Evolutionary conservation across 2,888 invertebrate genomes (phyloP), one percentile per base, ranked within the genome.

Genomic region (Himalopsyche japonica): DNA sequence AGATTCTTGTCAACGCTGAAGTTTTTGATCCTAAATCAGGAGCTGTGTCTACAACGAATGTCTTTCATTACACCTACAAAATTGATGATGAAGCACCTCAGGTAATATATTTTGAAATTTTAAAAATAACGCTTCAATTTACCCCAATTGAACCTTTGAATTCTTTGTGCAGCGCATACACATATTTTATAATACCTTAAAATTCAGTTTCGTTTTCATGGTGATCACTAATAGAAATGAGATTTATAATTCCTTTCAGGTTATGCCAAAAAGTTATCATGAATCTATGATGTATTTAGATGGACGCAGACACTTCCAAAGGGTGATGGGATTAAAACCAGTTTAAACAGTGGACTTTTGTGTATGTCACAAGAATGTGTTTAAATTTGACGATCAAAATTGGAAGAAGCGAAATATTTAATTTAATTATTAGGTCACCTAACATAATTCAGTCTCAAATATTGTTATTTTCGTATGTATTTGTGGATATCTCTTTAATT

Each of bases 11-110:
- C 0, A 93, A 94, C 87, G 95, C 95, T 0, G 94, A 95, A 89
- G 94, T 95, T 30, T 92, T 93, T 82, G 92, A 95, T 88, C 92
- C 95, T 0, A 89, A 90, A 48, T 93, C 92, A 0, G 93, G 93
- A 8, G 89, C 90, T 79, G 92, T 92, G 86, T 91, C 93, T 34
- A 94, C 95, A 5, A 94, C 96, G 1, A 96, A 96, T 90, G 92
- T 94, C n/a, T 95, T 96, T 88, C 94, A 96, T 88, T 95, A 94
- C 88, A 95, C 95, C 0, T 95, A 94, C 88, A 91, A 92, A 85
- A 91, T 92, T 0, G 90, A 91, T 0, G 90, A 91, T 79, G 88
- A 90, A 2, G 93, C 93, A 0, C 89, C 92, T 0, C 89, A 91
- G 87, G 84, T 84, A 57, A 57, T 76, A 79, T 15, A 43, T 37